phyloP scores from a whole-genome alignment of 2,113 vertebrate species.

The Sapayoa aenigma region DNA sequence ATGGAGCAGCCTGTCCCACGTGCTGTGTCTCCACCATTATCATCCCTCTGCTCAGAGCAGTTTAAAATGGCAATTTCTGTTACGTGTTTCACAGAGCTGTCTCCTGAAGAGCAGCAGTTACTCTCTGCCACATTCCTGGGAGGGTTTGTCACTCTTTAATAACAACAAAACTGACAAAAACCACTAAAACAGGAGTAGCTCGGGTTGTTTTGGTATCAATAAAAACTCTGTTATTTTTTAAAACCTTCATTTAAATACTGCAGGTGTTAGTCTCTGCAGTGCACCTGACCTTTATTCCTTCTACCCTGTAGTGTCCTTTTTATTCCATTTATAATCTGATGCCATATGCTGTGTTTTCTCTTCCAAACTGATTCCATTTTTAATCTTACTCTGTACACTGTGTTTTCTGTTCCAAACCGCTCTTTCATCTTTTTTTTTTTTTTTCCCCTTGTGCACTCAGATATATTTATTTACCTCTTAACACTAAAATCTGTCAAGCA shows the following conservation, averaged over 20 bases:
- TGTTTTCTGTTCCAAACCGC: not conserved
- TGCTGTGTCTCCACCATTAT: not conserved
- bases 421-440: not conserved
- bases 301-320: not conserved
- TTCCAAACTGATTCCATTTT: not conserved
- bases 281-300: not conserved
- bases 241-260: not conserved
- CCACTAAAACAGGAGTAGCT: not conserved
- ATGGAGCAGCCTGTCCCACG: fast-evolving
- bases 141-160: not conserved
- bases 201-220: not conserved
- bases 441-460: not conserved
- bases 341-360: not conserved
- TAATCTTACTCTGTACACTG: fast-evolving
- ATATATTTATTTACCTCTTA: not conserved
- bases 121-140: not conserved
- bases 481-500: not conserved
- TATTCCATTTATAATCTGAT: not conserved
- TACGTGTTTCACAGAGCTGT: not conserved
- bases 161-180: not conserved
- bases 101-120: not conserved
- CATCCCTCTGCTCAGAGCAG: not conserved
- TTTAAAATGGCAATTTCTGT: not conserved
- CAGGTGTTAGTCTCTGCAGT: not conserved
- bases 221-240: not conserved